Evolutionary conservation across 2,888 invertebrate genomes (phyloP).

Genomic region (Trilocha varians): DNA sequence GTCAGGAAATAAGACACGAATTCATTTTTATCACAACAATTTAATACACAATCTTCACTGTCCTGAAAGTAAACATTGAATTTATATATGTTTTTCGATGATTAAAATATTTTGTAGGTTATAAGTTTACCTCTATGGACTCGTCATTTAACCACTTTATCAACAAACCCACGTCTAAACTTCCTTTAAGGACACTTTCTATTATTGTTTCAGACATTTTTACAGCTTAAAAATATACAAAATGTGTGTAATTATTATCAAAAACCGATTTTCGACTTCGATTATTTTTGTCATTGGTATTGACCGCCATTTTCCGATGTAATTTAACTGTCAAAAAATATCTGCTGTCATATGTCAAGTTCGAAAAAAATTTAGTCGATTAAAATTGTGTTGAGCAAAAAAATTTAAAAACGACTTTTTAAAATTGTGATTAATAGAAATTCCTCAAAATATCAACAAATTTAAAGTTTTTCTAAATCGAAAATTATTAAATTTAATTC

Average conservation of each 20-base stretch:
- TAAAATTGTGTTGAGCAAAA: too few relatives aligned
- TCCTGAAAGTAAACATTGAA: constrained; percentile 38
- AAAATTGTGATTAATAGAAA: too few relatives aligned
- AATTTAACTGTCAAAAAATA: background rate
- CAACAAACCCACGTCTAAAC: constrained; percentile 45
- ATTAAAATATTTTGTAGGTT: constrained; percentile 29
- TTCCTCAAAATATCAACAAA: too few relatives aligned
- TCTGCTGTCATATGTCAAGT: background rate
- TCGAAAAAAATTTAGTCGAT: too few relatives aligned
- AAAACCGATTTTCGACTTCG: constrained; percentile 33
- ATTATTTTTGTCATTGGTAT: constrained; percentile 24
- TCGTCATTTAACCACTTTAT: constrained; percentile 61
- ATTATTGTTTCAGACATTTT: constrained; percentile 66
- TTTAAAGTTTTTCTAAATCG: too few relatives aligned
- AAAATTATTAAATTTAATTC: too few relatives aligned
- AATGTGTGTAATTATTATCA: constrained; percentile 17
- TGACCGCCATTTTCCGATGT: constrained; percentile 15
- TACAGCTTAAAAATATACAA: constrained; percentile 13
- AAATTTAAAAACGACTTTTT: too few relatives aligned
- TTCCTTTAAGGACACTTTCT: constrained; percentile 55
- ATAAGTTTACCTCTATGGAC: constrained; percentile 48
- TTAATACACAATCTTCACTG: constrained; percentile 46
- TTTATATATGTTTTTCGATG: constrained; percentile 8
- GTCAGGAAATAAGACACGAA: constrained; percentile 74
- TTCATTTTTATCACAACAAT: constrained; percentile 56